Evolutionary conservation across 30 jellyfish, hydroid and myxozoan species (phyloP), one percentile per base, ranked within the genome.

Genomic region (Catostylus mosaicus): DNA sequence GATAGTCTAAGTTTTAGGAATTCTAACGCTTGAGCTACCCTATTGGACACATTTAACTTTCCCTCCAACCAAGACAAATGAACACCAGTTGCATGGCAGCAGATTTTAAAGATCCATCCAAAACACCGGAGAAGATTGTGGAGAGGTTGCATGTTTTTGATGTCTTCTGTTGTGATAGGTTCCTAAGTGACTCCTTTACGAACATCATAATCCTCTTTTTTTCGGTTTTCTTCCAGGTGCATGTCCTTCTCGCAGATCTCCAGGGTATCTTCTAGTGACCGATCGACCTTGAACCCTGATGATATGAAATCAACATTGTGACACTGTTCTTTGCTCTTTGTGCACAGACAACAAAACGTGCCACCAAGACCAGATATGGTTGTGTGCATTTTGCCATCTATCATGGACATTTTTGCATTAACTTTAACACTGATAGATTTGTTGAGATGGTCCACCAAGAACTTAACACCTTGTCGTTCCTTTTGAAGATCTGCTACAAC

Each of bases 101-200:
- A 56, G 5, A 56, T 56, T 56, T 56, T 56, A 22, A 5, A 56
- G 54, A 40, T 40, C 30, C 69, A 56, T 18, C 69, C 69, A 56
- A 56, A 56, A 20, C 69, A 56, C 19, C 69, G 7, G 32, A 56
- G 69, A 20, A 56, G 9, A 20, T 26, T 56, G 33, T 56, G 69
- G 9, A 56, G 26, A 18, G 69, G 69, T 4, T 56, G 69, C 26
- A 56, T 3, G 19, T 45, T 70, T 57, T 18, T 10, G 77, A 64
- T 64, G 77, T 64, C 77, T 22, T 64, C 77, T 64, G 54, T 64
- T 64, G 77, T 64, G 7, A 64, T 33, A 5, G 77, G 77, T 54
- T 64, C 57, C 77, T 64, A 54, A 7, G 77, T 64, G 48, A 64
- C 77, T 3, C 77, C 77, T 64, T 64, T 64, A 8, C 77, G 7